Evolutionary conservation across 1,140 invertebrate species (phyloP).

Genomic region (Macrocentrus cingulum): DNA sequence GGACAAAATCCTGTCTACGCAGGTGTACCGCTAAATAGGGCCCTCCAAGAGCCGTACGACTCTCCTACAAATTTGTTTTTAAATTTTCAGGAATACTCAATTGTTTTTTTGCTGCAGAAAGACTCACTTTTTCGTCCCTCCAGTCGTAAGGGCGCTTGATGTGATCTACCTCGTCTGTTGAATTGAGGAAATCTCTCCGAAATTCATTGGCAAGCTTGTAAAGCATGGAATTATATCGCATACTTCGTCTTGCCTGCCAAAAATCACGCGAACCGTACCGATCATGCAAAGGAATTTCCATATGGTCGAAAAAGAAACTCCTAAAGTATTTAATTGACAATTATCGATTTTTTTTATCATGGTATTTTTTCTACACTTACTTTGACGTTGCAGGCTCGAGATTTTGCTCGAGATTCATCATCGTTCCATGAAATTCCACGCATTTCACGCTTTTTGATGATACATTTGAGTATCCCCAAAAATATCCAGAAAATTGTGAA

Average conservation of each 20-base stretch:
- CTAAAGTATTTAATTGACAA: no score
- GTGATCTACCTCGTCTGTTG: conserved; percentile 65
- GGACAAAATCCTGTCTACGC: conserved; percentile 81
- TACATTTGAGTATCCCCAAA: conserved; percentile 70
- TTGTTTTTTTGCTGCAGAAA: conserved; percentile 14
- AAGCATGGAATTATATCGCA: conserved; percentile 81
- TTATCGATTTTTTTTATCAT: no score
- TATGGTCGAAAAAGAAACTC: conserved; percentile 79
- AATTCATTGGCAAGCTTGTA: conserved; percentile 72
- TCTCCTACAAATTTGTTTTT: conserved; percentile 37
- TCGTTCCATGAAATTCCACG: conserved; percentile 82
- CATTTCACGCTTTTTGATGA: conserved; percentile 70
- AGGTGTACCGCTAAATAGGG: conserved; percentile 82
- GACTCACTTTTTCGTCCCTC: conserved; percentile 64
- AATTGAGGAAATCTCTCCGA: conserved; percentile 69
- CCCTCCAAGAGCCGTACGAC: conserved; percentile 65
- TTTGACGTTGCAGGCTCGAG: conserved; percentile 47
- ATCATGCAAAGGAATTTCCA: conserved; percentile 88
- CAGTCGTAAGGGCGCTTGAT: conserved; percentile 64
- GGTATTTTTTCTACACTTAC: conserved; percentile 35
- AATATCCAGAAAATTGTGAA: conserved; percentile 59
- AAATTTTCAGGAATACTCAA: conserved; percentile 12
- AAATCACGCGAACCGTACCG: conserved; percentile 79
- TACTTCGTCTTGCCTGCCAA: conserved; percentile 87
- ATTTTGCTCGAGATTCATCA: conserved; percentile 63